Base-by-base conservation (phyloP, 2,797 vertebrate species). In the Muscicapa comitata region DNA sequence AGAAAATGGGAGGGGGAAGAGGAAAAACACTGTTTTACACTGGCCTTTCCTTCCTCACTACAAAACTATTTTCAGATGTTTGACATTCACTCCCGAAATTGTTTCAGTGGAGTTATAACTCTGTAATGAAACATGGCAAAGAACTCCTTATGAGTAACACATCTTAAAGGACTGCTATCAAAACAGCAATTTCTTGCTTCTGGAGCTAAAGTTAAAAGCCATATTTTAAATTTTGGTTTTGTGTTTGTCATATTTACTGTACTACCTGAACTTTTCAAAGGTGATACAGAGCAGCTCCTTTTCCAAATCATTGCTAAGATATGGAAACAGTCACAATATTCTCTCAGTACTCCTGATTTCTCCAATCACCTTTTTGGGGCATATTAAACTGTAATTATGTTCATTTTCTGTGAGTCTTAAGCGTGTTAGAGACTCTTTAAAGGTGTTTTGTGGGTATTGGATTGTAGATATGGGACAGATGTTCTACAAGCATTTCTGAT, bases 1-100 rank as follows among this genome's bases (percentile, higher is more conserved):
- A 43, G 47, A 95, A 96, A 93, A 94, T 63, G 63, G 66, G 74
- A 93, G 70, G 71, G 58, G 31, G 70, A 87, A 97, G 91, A 96
- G 71, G 82, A 31, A 26, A 73, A 89, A n/a, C n/a, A 17, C 37
- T 91, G 47, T 63, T 37, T 77, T 91, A 82, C 68, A 42, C 59
- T 86, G 76, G 70, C 51, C 18, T 96, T 94, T 83, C 71, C 89
- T 77, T 90, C 73, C 77, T 78, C n/a, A 45, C 70, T 59, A 26
- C 31, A 37, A 21, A 82, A 71, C 48, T 80, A 2, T 80, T 77
- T 90, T 78, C 4, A 5, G 61, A 21, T 63, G 17, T 67, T 86
- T 85, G 77, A 79, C 31, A 63, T 48, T 85, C 50, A n/a, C 31
- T 87, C 48, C 45, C 55, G 38, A 84, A 73, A 75, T 74, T 82